phyloP scores from a whole-genome alignment of 2,888 invertebrate genomes.

The Halictus ligatus region DNA sequence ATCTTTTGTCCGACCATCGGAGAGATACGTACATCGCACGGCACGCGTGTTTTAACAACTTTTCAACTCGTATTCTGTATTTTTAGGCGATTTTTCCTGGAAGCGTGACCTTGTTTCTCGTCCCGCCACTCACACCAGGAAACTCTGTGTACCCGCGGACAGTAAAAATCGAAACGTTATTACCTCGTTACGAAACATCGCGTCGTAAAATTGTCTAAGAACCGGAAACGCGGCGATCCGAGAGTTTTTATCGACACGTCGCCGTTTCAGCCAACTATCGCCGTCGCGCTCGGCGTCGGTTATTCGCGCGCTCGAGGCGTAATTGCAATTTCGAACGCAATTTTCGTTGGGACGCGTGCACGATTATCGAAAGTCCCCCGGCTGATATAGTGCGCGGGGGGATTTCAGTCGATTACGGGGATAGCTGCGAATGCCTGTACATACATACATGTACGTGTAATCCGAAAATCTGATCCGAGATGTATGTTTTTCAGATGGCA shows the following conservation, averaged over 20 bases:
- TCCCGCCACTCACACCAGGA: not conserved
- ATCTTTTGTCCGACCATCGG: not conserved
- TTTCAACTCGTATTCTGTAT: not conserved
- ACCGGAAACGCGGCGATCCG: not conserved
- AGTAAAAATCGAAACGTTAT: slow-evolving; percentile 1
- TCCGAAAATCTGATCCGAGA: not conserved
- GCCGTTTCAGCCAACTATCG: not conserved
- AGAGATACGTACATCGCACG: not conserved
- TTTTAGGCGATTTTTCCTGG: not conserved
- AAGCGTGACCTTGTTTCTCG: not conserved
- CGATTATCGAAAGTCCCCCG: not conserved
- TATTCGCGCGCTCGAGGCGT: not conserved
- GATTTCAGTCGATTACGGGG: not conserved
- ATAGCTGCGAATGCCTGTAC: not conserved
- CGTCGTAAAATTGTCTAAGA: not conserved
- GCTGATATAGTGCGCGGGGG: not conserved
- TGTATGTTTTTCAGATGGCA: slow-evolving; percentile 67
- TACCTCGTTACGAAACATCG: not conserved
- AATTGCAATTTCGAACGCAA: not conserved
- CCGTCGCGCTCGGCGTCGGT: not conserved
- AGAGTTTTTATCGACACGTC: not conserved
- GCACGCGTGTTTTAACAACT: not conserved
- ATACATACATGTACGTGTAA: not conserved
- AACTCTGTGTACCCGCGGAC: not conserved
- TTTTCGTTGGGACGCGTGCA: slow-evolving; percentile 3